These are phyloP conservation scores for Polietes domitor DNA, from an alignment of 2,888 invertebrate species.

Conservation along the genomic window DNA sequence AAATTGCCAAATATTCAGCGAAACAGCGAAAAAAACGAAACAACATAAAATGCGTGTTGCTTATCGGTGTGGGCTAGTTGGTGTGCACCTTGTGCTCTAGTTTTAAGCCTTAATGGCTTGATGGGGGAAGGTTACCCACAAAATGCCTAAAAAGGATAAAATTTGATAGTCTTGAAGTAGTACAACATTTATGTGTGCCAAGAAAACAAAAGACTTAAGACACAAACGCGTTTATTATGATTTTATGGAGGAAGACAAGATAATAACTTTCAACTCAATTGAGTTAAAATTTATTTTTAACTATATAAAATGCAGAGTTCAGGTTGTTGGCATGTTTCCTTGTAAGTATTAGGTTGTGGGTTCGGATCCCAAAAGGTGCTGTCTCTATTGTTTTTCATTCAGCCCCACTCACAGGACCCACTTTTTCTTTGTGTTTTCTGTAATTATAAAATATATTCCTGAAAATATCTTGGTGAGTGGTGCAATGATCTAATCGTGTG, in stretches of 20 bases:
- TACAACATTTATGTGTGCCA: neutral
- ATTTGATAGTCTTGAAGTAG: neutral
- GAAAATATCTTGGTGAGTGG: too few relatives aligned
- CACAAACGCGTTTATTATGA: too few relatives aligned
- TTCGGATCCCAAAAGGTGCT: too few relatives aligned
- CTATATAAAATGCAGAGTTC: too few relatives aligned
- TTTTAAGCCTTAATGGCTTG: constrained; percentile 19
- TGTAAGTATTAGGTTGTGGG: too few relatives aligned
- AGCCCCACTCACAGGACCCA: neutral
- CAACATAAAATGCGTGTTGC: constrained; percentile 61
- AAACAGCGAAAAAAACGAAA: neutral
- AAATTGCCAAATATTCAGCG: constrained; percentile 56
- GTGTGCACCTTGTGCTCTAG: constrained; percentile 62
- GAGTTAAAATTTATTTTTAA: too few relatives aligned
- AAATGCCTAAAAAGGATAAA: constrained; percentile 8
- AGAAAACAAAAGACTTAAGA: neutral
- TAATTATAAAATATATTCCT: too few relatives aligned
- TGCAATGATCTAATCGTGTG: too few relatives aligned
- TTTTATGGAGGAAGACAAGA: too few relatives aligned
- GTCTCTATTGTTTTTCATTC: too few relatives aligned
- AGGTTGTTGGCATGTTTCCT: too few relatives aligned
- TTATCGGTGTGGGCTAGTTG: constrained; percentile 2
- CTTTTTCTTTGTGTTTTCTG: neutral
- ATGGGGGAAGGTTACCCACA: neutral
- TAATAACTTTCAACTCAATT: too few relatives aligned